Conservation (phyloP, 2,888 invertebrate species). For the Fragum fragum region DNA sequence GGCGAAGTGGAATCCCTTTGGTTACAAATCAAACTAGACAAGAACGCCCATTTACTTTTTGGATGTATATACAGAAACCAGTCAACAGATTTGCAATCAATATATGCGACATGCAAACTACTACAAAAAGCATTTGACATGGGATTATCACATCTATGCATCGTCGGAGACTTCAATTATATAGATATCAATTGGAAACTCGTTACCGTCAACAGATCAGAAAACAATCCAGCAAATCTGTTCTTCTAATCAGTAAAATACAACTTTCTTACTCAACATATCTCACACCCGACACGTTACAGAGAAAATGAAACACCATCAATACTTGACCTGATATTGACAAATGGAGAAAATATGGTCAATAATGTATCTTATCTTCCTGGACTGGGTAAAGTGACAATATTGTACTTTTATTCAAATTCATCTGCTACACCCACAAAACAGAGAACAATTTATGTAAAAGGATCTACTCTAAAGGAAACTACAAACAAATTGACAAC, state of each 20-base stretch:
- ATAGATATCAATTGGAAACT: neutral
- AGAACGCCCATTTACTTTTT: neutral
- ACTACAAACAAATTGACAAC: neutral
- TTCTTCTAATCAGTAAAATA: neutral
- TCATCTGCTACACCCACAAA: neutral
- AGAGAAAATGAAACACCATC: conserved; percentile 7
- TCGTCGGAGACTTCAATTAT: conserved; percentile 12
- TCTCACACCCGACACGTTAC: neutral
- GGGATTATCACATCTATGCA: neutral
- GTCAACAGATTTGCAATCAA: neutral
- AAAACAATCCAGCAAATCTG: neutral
- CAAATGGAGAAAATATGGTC: neutral
- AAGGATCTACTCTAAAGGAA: neutral
- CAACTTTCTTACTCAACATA: conserved; percentile 9
- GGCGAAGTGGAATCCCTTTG: neutral
- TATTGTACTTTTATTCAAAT: neutral
- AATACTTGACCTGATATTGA: conserved; percentile 2
- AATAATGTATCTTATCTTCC: neutral
- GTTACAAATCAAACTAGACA: neutral
- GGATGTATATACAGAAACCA: conserved; percentile 3
- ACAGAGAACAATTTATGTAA: neutral
- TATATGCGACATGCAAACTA: neutral
- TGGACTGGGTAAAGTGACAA: conserved; percentile 12
- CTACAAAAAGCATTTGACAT: neutral
- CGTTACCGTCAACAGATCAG: neutral